A percentile compares a stretch with the other conserved stretches of the same genome.
Conservation (phyloP, 2,888 invertebrate species). For the Willowsia nigromaculata region DNA sequence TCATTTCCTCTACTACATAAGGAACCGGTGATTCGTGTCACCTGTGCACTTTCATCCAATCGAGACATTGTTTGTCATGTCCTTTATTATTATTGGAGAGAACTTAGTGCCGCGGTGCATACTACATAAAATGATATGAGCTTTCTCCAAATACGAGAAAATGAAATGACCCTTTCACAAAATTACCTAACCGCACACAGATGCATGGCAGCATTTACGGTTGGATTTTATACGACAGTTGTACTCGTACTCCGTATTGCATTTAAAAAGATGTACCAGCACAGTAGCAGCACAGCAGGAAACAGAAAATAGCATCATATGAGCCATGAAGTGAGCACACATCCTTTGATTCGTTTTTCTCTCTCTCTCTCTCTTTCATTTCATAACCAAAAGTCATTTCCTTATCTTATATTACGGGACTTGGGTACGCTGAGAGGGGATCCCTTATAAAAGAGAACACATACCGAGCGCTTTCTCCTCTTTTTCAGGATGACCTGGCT, state of each 20-base stretch:
- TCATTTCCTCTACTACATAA: background rate
- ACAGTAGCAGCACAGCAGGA: conserved; percentile 26
- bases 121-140: conserved; percentile 3
- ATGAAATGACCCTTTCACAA: conserved; percentile 45
- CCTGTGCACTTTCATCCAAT: conserved; percentile 19
- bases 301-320: conserved; percentile 48
- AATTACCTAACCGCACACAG: conserved; percentile 30
- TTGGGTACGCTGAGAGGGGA: background rate
- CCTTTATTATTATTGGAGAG: background rate
- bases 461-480: background rate
- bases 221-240: background rate
- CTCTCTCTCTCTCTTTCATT: conserved; percentile 39
- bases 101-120: background rate
- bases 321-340: conserved; percentile 59
- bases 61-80: background rate
- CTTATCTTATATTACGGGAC: conserved; percentile 36
- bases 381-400: conserved; percentile 60
- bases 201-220: background rate
- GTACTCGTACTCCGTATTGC: background rate
- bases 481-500: conserved; percentile 4
- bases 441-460: conserved; percentile 15
- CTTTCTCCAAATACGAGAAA: conserved; percentile 39
- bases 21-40: conserved; percentile 39
- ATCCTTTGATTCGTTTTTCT: conserved; percentile 35
- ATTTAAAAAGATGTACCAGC: background rate